Conservation (phyloP, 2,113 vertebrate genomes). For the Nerophis lumbriciformis region DNA sequence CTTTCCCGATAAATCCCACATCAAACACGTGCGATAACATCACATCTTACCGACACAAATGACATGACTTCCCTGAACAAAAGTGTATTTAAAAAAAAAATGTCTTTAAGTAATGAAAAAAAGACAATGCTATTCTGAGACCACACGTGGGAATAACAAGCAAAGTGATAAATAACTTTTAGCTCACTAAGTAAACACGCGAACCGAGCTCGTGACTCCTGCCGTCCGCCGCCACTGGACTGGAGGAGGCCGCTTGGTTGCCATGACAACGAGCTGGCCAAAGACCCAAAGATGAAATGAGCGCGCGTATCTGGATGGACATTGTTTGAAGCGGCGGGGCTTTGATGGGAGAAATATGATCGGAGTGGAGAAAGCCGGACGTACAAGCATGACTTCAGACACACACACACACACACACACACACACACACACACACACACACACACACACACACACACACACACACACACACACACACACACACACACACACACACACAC, state of each 20-base stretch:
- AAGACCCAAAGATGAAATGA: conserved; percentile 50
- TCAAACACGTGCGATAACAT: conserved; percentile 59
- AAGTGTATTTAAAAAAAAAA: neutral
- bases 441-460: too few species aligned
- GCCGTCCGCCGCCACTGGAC: neutral
- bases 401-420: neutral
- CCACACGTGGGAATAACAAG: neutral
- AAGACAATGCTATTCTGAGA: neutral
- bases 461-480: conserved; percentile 4
- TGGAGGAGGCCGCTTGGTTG: conserved; percentile 34
- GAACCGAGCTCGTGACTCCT: conserved; percentile 39
- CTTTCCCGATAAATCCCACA: conserved; percentile 49
- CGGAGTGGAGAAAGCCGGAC: conserved; percentile 75
- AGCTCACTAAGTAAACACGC: conserved; percentile 25
- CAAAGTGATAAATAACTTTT: neutral
- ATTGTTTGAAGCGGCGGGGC: conserved; percentile 75
- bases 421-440: conserved; percentile 5
- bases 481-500: conserved; percentile 2
- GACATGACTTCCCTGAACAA: conserved; percentile 36
- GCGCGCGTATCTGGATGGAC: conserved; percentile 32
- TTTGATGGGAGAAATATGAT: conserved; percentile 77
- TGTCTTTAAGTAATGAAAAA: too few species aligned
- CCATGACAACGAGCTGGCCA: conserved; percentile 59
- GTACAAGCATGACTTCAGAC: conserved; percentile 75
- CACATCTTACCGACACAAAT: conserved; percentile 49